Evolutionary conservation across 2,888 invertebrate species (phyloP).

Genomic region (Erebia epiphron): DNA sequence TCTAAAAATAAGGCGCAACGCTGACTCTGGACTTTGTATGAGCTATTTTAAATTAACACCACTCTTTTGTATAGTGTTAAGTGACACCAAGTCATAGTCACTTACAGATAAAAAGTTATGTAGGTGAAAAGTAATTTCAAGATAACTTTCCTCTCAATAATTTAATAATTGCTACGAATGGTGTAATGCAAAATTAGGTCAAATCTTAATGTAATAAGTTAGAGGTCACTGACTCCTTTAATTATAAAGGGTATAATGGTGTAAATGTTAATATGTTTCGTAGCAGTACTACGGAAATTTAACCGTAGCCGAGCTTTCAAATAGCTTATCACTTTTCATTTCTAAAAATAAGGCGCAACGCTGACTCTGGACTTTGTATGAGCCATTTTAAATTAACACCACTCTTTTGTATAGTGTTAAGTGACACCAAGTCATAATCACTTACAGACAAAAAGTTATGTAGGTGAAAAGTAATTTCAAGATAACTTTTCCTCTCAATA

Average conservation of each 20-base stretch:
- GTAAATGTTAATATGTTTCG: constrained; percentile 4
- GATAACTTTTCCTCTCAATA: too few species aligned
- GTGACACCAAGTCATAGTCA: too few species aligned
- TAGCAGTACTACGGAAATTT: constrained; percentile 31
- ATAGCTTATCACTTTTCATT: constrained; percentile 34
- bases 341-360: constrained; percentile 26
- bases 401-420: background rate
- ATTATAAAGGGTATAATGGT: background rate
- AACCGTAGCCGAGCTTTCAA: constrained; percentile 24
- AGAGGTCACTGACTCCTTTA: constrained; percentile 1
- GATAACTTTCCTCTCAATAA: background rate
- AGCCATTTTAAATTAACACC: background rate
- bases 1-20: constrained; percentile 35
- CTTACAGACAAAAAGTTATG: too few species aligned
- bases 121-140: background rate
- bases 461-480: too few species aligned
- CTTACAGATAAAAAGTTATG: background rate
- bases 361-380: too few species aligned
- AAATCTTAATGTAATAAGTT: background rate
- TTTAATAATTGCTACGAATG: background rate
- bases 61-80: too few species aligned
- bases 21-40: constrained; percentile 24
- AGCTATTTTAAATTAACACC: too few species aligned
- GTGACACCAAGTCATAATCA: too few species aligned
- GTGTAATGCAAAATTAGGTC: background rate